A percentile compares a stretch with the other conserved stretches of the same genome.
Conservation (phyloP, 53 echinoderm and acorn worm genomes). For the Holothuria leucospilota region DNA sequence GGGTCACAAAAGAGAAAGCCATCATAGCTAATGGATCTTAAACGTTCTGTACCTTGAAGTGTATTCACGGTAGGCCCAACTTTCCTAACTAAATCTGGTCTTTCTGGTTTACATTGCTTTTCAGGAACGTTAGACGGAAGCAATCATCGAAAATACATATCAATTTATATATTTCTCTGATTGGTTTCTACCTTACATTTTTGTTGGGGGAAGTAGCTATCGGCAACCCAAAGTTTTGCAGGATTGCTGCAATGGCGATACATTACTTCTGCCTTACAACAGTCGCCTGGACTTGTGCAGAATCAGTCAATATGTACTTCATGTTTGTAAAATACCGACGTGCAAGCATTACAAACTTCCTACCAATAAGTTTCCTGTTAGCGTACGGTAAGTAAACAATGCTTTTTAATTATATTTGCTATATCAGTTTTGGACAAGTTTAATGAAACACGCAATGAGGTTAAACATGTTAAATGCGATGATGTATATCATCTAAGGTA, state of each 20-base stretch:
- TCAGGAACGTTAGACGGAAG: neutral
- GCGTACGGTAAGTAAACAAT: neutral
- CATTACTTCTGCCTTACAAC: constrained; percentile 12
- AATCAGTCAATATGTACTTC: constrained; percentile 16
- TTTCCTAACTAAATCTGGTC: too few species aligned
- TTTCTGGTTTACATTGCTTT: neutral
- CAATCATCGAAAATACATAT: neutral
- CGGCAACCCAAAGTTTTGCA: neutral
- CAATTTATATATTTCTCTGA: neutral
- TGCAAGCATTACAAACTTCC: neutral
- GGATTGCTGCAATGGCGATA: neutral
- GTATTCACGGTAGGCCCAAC: too few species aligned
- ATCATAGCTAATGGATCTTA: too few species aligned
- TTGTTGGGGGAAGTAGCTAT: neutral
- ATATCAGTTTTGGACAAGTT: too few species aligned
- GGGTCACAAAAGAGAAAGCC: too few species aligned
- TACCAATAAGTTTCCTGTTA: neutral
- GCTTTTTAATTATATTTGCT: too few species aligned
- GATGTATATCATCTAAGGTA: too few species aligned
- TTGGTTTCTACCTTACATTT: constrained; percentile 13
- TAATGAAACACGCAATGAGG: too few species aligned
- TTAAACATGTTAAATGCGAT: too few species aligned
- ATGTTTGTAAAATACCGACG: constrained; percentile 13
- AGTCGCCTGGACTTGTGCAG: constrained; percentile 15
- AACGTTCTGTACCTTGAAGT: too few species aligned